These are phyloP conservation scores for Dendrocincla tyrannina DNA, from an alignment of 2,797 vertebrate species.

Conservation along the genomic window DNA sequence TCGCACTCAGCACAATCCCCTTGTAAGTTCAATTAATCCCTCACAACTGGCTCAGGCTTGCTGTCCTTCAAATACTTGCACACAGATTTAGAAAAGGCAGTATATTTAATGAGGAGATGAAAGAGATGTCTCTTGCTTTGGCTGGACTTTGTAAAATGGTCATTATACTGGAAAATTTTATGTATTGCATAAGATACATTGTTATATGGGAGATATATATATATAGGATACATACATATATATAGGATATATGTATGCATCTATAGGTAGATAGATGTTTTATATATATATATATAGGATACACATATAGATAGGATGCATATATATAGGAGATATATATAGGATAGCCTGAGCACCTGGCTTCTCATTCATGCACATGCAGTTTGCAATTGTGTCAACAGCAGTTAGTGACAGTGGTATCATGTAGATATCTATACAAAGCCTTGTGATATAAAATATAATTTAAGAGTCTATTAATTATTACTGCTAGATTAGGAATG, in stretches of 20 bases:
- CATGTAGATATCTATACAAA: neutral
- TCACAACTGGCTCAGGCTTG: neutral
- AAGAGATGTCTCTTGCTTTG: neutral
- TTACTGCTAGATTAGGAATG: neutral
- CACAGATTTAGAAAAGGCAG: neutral
- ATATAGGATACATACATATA: too few relatives aligned
- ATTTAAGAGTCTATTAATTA: neutral
- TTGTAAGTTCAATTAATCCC: constrained; percentile 47
- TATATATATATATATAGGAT: too few relatives aligned
- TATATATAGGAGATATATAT: too few relatives aligned
- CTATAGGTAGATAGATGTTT: too few relatives aligned
- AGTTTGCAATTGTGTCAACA: neutral
- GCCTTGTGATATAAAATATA: neutral
- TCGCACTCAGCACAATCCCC: neutral
- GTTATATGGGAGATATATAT: neutral
- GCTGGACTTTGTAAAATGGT: neutral
- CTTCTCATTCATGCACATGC: neutral
- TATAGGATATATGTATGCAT: too few relatives aligned
- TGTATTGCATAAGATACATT: neutral
- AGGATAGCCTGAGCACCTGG: neutral
- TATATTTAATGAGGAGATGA: neutral
- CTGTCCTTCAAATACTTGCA: constrained; percentile 27
- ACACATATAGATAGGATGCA: too few relatives aligned
- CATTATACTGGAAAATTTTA: neutral
- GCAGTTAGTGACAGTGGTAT: neutral